Conservation (phyloP, 2,888 invertebrate species). For the Lypha dubia region DNA sequence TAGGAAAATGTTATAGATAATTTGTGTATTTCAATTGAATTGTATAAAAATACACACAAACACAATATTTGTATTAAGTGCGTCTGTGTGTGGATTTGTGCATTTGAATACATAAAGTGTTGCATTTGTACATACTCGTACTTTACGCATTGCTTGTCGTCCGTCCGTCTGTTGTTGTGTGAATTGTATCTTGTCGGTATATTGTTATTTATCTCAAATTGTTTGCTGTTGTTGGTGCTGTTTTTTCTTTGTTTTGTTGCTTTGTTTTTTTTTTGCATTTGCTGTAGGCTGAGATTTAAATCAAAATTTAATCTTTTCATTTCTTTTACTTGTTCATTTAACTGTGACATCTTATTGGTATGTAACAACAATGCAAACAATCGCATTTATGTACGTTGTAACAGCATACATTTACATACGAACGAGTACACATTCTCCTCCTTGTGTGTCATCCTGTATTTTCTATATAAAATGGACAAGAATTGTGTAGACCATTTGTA, state of each 20-base stretch:
- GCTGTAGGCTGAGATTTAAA: slow-evolving; percentile 67
- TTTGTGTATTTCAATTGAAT: slow-evolving; percentile 39
- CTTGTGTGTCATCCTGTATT: neutral
- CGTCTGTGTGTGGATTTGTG: neutral
- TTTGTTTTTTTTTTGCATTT: slow-evolving; percentile 31
- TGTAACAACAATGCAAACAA: slow-evolving; percentile 8
- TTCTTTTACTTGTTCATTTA: slow-evolving; percentile 52
- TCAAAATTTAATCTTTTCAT: slow-evolving; percentile 62
- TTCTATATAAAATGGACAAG: slow-evolving; percentile 49
- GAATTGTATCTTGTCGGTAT: slow-evolving; percentile 11
- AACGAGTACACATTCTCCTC: too few species aligned
- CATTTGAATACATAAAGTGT: too few species aligned
- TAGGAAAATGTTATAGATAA: slow-evolving; percentile 25
- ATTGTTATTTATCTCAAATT: slow-evolving; percentile 47
- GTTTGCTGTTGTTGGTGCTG: slow-evolving; percentile 24
- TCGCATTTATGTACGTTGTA: slow-evolving; percentile 14
- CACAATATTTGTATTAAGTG: neutral
- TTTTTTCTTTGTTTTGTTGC: too few species aligned
- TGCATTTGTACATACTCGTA: too few species aligned
- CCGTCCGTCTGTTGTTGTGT: neutral
- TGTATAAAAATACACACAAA: slow-evolving; percentile 11
- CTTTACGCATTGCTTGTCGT: neutral
- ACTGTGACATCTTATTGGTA: slow-evolving; percentile 35
- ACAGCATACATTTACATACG: neutral
- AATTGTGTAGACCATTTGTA: slow-evolving; percentile 46